phyloP scores from a whole-genome alignment of 2,888 invertebrate species.

The Calameuta pallipes region DNA sequence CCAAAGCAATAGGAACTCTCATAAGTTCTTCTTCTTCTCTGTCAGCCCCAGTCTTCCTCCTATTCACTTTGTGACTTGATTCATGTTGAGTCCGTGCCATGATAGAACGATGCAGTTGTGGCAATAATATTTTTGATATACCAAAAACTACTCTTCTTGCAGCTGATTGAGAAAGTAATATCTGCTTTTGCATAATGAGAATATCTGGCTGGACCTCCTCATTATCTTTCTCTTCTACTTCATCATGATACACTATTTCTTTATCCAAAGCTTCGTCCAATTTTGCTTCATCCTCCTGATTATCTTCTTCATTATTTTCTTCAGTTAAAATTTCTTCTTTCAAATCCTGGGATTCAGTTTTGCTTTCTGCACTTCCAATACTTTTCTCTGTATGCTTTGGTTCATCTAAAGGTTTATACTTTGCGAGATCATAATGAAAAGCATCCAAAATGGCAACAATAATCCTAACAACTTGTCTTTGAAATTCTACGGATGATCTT shows the following conservation, averaged over 20 bases:
- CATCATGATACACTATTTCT: slow-evolving; percentile 63
- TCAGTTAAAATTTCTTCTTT: slow-evolving; percentile 67
- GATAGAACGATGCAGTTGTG: slow-evolving; percentile 81
- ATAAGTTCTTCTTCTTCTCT: slow-evolving; percentile 92
- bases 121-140: slow-evolving; percentile 79
- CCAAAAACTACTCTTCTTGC: slow-evolving; percentile 81
- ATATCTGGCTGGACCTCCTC: slow-evolving; percentile 28
- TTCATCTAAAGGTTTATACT: slow-evolving; percentile 63
- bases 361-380: slow-evolving; percentile 32
- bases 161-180: slow-evolving; percentile 75
- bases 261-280: slow-evolving; percentile 44
- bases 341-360: slow-evolving; percentile 42
- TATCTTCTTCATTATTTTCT: slow-evolving; percentile 46
- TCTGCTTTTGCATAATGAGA: slow-evolving; percentile 65
- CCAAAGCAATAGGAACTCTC: slow-evolving; percentile 91
- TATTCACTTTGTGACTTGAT: slow-evolving; percentile 81
- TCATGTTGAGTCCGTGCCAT: slow-evolving; percentile 79
- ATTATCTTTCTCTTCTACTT: slow-evolving; percentile 26
- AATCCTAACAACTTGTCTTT: slow-evolving; percentile 84
- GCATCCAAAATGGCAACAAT: slow-evolving; percentile 85
- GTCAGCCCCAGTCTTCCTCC: slow-evolving; percentile 74
- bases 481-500: slow-evolving; percentile 77
- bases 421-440: slow-evolving; percentile 90
- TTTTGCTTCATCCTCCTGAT: slow-evolving; percentile 37
- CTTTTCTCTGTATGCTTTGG: slow-evolving; percentile 42